Base-by-base conservation (phyloP, 2,888 invertebrate genomes). In the Andricus quercusramuli region DNA sequence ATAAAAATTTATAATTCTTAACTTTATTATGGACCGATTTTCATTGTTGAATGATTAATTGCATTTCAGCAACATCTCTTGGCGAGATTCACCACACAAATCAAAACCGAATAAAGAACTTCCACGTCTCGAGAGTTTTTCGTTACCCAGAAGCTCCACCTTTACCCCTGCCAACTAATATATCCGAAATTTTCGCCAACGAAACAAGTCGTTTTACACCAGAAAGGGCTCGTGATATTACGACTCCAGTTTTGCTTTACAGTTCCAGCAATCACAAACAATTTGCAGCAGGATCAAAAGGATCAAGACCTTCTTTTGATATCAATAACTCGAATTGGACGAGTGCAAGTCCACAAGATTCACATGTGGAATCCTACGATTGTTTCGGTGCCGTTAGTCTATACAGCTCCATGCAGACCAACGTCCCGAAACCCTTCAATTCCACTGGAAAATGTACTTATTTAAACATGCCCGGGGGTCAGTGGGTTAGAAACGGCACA, bases 381-480 rank as follows among this genome's bases (percentile, higher is more conserved):
- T 95, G 95, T 83, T 93, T 93, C 76, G 96, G 95, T 2, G 94
- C 95, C 13, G 94, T 96, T 0, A 96, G 94, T 89, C 93, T 96
- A 13, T 95, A 95, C 83, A 95, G 96, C 2, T 95, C 95, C 0
- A 96, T 96, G 96, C 96, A 96, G 90, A 96, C 95, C 81, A 96
- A 95, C 92, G 96, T 96, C 0, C 96, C 96, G 0, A 94, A 94
- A 81, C 96, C 96, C 1, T 96, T 95, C 84, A 94, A 94, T 29
- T 90, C 93, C 2, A 86, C 85, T 11, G 92, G 91, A 13, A 92
- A 92, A 83, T 90, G 93, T 0, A 95, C 94, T n/a, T 95, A 96
- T 88, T 93, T 96, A n/a, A 95, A 95, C 86, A 96, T 96, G 96
- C 96, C 96, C 0, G 96, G 96, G 1, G 96, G 96, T 1, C 95